Conservation (phyloP, 2,113 vertebrate genomes). For the Mesitornis unicolor region DNA sequence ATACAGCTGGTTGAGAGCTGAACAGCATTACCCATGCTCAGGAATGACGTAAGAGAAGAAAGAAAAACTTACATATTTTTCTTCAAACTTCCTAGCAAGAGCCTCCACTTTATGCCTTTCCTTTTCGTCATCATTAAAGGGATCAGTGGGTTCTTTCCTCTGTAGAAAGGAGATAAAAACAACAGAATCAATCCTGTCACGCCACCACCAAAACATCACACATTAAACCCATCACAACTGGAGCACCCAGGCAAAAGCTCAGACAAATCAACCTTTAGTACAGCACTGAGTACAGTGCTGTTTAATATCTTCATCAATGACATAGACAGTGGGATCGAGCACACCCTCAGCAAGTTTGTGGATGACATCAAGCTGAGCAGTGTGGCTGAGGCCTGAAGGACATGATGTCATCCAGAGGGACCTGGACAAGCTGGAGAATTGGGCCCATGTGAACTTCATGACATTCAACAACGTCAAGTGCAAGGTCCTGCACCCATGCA, state of each 20-base stretch:
- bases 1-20: not conserved
- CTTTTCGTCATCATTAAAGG: slow-evolving; percentile 74
- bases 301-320: not conserved
- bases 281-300: not conserved
- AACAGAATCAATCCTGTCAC: not conserved
- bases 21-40: not conserved
- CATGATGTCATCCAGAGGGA: not conserved
- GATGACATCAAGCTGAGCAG: not conserved
- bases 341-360: not conserved
- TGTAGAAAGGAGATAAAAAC: slow-evolving; percentile 28
- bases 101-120: slow-evolving; percentile 80
- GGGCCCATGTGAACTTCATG: rapidly evolving
- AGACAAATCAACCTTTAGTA: not conserved
- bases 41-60: not conserved
- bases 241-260: not conserved
- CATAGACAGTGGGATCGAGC: rapidly evolving
- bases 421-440: not conserved
- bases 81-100: slow-evolving; percentile 83
- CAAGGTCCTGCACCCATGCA: not conserved
- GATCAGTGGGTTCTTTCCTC: slow-evolving; percentile 70
- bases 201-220: not conserved
- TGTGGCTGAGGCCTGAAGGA: rapidly evolving
- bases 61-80: slow-evolving; percentile 85
- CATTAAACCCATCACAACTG: not conserved
- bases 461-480: not conserved